Base-by-base conservation (phyloP, 2,113 vertebrate genomes). In the Dinomys branickii region DNA sequence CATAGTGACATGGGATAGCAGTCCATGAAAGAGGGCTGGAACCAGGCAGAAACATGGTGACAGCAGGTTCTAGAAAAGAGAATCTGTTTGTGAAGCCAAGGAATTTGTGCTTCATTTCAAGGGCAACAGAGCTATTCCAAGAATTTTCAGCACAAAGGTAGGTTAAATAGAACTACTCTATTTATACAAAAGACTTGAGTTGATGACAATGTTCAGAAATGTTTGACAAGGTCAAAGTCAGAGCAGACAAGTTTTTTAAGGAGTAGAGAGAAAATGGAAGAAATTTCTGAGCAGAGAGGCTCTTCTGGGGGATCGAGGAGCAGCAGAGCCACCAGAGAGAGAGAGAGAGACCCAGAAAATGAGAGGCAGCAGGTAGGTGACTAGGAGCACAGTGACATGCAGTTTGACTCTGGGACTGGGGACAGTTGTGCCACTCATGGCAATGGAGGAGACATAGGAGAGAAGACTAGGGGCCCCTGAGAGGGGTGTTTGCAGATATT, bases 141-240 rank as follows among this genome's bases (percentile, higher is more conserved):
- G 88, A 38, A 16, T 84, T 94, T 85, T 83, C 52, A 59, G 41
- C 65, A 38, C 65, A 73, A 50, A 65, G n/a, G 26, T 61, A 80
- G 83, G 96, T 91, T 95, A 78, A 94, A 89, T 59, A 91, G 73
- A 97, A 80, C 83, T 86, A 65, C 54, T 54, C 14, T 78, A 44
- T 44, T 56, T 4, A 47, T 35, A 78, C 78, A 52, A 54, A 86
- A 86, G 73, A 52, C 54, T 78, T 94, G 73, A 24, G 78, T 80
- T 67, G 92, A 77, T 75, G 91, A 44, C 78, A 88, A 81, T 86
- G 85, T 85, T 93, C 30, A 82, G 83, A 86, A 90, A 93, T 92
- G 73, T 94, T 86, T 95, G 65, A 94, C 33, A 85, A 78, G 91
- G 78, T 94, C 92, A 94, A 78, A 67, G 95, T 95, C 91, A 86